Evolutionary conservation across 2,797 vertebrate genomes (phyloP).

Genomic region (Nannoperca australis): DNA sequence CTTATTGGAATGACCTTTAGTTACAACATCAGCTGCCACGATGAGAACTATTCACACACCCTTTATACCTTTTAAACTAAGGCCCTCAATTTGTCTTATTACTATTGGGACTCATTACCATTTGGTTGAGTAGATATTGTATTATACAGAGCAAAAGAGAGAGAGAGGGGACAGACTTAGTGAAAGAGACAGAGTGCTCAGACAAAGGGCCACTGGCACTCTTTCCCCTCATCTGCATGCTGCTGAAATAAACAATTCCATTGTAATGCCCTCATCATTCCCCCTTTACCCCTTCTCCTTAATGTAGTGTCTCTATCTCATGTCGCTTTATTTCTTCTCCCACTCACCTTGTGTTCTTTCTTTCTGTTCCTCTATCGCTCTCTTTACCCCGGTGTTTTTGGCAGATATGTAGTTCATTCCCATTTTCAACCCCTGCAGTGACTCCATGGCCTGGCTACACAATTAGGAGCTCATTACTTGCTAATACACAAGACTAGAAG

Average conservation of each 20-base stretch:
- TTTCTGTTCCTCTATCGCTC: constrained; percentile 50
- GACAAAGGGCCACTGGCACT: constrained; percentile 28
- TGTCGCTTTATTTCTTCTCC: constrained; percentile 41
- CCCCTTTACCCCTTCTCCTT: constrained; percentile 35
- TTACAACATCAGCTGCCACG: constrained; percentile 42
- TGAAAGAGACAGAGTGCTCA: constrained; percentile 1
- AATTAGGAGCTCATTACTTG: constrained; percentile 82
- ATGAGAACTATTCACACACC: constrained; percentile 45
- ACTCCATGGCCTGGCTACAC: constrained; percentile 71
- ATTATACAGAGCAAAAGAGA: constrained; percentile 30
- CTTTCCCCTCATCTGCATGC: constrained; percentile 68
- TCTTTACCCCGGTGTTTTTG: constrained; percentile 51
- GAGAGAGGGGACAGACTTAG: constrained; percentile 25
- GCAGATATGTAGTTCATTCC: constrained; percentile 65
- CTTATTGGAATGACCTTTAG: constrained; percentile 72
- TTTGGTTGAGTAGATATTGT: constrained; percentile 45
- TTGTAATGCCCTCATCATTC: constrained; percentile 31
- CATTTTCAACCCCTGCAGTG: constrained; percentile 63
- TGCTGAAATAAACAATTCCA: constrained; percentile 50
- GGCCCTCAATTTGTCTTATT: constrained; percentile 44
- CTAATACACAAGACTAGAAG: constrained; percentile 71
- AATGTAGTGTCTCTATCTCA: constrained; percentile 48
- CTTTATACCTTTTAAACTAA: constrained; percentile 43
- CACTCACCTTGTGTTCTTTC: constrained; percentile 48
- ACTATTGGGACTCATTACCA: constrained; percentile 56